Conservation (phyloP, 1,140 invertebrate genomes). For the Scaptomyza graminum region DNA sequence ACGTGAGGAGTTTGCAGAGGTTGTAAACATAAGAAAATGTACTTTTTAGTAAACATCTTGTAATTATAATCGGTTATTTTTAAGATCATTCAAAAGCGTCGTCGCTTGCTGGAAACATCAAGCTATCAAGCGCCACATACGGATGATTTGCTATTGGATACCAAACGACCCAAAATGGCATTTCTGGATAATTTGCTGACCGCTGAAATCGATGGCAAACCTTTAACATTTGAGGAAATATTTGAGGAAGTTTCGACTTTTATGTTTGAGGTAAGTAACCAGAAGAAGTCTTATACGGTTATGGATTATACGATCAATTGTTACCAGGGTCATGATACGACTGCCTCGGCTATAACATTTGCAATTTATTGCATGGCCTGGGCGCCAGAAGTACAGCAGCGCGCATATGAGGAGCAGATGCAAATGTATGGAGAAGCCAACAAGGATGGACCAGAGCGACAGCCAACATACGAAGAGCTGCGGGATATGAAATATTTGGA, state of each 20-base stretch:
- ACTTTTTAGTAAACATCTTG: neutral
- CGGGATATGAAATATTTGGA: slow-evolving; percentile 88
- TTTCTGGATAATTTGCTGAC: slow-evolving; percentile 75
- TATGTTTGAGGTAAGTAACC: slow-evolving; percentile 87
- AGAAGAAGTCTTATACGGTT: no score
- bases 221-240: slow-evolving; percentile 87
- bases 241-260: slow-evolving; percentile 89
- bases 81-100: slow-evolving; percentile 54
- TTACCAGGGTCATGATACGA: slow-evolving; percentile 83
- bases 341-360: slow-evolving; percentile 80
- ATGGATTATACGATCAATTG: neutral
- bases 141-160: slow-evolving; percentile 16
- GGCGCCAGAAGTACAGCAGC: slow-evolving; percentile 72
- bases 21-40: neutral
- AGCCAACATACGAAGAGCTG: slow-evolving; percentile 85
- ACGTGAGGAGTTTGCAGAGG: slow-evolving; percentile 34
- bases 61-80: neutral
- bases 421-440: slow-evolving; percentile 75
- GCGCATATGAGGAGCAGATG: slow-evolving; percentile 84
- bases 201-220: slow-evolving; percentile 84
- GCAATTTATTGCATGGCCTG: slow-evolving; percentile 69
- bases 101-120: slow-evolving; percentile 14
- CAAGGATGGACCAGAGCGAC: slow-evolving; percentile 71
- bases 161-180: slow-evolving; percentile 66
- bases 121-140: slow-evolving; percentile 7